A percentile compares a stretch with the other conserved stretches of the same genome.
These are phyloP conservation scores for Phymorhynchus buccinoides DNA, from an alignment of 1,140 invertebrate species.

Conservation along the genomic window DNA sequence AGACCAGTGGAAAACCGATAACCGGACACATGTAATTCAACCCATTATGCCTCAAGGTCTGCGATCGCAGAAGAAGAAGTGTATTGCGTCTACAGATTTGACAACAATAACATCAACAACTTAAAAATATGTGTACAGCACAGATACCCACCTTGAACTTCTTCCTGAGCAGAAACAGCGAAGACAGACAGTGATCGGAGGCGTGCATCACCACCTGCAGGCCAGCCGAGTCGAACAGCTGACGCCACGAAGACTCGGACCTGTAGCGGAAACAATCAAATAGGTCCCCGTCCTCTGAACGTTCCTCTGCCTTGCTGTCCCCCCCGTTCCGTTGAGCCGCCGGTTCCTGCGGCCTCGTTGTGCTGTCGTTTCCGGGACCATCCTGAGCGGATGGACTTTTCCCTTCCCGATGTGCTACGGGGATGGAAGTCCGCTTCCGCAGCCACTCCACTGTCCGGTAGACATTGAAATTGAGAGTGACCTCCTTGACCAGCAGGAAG, in stretches of 20 bases:
- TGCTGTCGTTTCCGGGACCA: slow-evolving; percentile 47
- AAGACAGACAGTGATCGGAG: slow-evolving; percentile 66
- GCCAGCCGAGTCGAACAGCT: slow-evolving; percentile 72
- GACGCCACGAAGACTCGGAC: slow-evolving; percentile 61
- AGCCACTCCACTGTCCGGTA: slow-evolving; percentile 52
- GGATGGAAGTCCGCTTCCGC: slow-evolving; percentile 69
- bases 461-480: slow-evolving; percentile 74
- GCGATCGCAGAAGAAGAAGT: too few species aligned
- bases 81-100: too few species aligned
- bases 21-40: too few species aligned
- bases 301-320: slow-evolving; percentile 57
- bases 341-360: slow-evolving; percentile 74
- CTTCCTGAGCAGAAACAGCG: slow-evolving; percentile 67
- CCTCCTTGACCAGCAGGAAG: slow-evolving; percentile 85
- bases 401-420: too few species aligned
- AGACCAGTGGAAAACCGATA: too few species aligned
- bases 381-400: too few species aligned
- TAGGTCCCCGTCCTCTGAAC: too few species aligned
- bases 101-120: too few species aligned
- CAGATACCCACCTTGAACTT: too few species aligned
- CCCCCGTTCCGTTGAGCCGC: slow-evolving; percentile 57
- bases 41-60: too few species aligned
- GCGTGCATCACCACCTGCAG: slow-evolving; percentile 71
- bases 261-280: too few species aligned
- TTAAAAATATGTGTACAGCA: too few species aligned